Base-by-base conservation (phyloP, 2,797 vertebrate genomes). In the Mus caroli region DNA sequence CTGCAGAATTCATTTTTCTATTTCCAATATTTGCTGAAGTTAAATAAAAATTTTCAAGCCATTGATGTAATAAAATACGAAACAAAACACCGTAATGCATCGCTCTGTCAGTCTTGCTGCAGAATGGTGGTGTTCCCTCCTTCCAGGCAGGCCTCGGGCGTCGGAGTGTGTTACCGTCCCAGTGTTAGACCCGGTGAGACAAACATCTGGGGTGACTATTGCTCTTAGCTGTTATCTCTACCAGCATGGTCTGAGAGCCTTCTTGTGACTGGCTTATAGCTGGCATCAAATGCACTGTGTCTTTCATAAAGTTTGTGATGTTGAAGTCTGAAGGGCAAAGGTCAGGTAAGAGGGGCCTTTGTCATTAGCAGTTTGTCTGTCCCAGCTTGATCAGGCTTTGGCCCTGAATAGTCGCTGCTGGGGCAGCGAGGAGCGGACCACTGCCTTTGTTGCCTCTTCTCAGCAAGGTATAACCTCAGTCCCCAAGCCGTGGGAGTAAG, bases 1-100 rank as follows among this genome's bases (percentile, higher is more conserved):
- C 98, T 98, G 97, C 98, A 98, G 98, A 98, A 98, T 98, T 98
- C 98, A 98, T 99, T 98, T 99, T 99, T 99, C 98, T 99, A 98
- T 98, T 98, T 98, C 98, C 98, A 98, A 97, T 98, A 98, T 98
- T 98, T 98, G 98, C 98, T 98, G 98, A 98, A 97, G 97, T 98
- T 96, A 98, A 98, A 98, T 98, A 98, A 98, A 98, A 98, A 71
- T 98, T 98, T 98, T 98, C 97, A 99, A 98, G 98, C 98, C 98
- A 98, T 98, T 98, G 97, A 98, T 98, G 98, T 98, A 98, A 98
- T 98, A 98, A 98, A 98, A 97, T 88, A 90, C 0, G 95, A 86
- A 86, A 69, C 84, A 94, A 97, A 90, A 96, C 52, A 3, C 15
- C 89, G 77, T 89, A 83, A 34, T 86, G 69, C 20, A 6, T 28